A percentile compares a stretch with the other conserved stretches of the same genome.
Evolutionary conservation across 2,888 invertebrate species (phyloP).

Genomic region (Epinotia demarniana): DNA sequence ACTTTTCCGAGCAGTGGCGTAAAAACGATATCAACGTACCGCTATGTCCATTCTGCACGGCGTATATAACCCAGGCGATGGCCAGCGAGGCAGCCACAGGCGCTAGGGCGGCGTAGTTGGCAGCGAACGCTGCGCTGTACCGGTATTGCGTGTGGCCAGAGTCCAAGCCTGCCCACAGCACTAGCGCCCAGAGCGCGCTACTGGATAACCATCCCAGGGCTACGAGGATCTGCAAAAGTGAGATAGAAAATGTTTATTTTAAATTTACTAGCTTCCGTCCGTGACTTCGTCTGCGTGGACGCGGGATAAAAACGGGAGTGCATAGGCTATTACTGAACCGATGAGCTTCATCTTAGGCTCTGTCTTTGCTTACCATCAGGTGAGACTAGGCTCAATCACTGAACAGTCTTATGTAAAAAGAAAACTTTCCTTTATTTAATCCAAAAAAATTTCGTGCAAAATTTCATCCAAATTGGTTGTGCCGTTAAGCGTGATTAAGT

Average conservation of each 20-base stretch:
- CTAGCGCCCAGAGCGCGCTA: constrained; percentile 73
- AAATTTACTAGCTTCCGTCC: neutral
- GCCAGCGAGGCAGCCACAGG: constrained; percentile 86
- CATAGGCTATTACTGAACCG: no score
- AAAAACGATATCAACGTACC: constrained; percentile 66
- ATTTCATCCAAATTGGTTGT: no score
- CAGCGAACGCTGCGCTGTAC: constrained; percentile 85
- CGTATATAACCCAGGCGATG: constrained; percentile 87
- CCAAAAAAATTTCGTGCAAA: no score
- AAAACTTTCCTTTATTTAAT: no score
- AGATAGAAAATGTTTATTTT: neutral
- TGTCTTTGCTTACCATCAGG: no score
- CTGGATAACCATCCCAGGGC: constrained; percentile 84
- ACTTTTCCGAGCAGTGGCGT: no score
- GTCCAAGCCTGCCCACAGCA: constrained; percentile 86
- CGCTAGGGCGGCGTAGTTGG: constrained; percentile 86
- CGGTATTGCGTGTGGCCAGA: constrained; percentile 85
- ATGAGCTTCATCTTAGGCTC: no score
- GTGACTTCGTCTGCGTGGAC: no score
- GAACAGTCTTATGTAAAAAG: no score
- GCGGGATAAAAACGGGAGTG: no score
- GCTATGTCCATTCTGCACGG: constrained; percentile 82
- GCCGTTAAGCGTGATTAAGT: no score
- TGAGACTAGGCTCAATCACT: no score
- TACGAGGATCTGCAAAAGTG: constrained; percentile 72